A percentile compares a stretch with the other conserved stretches of the same genome.
phyloP scores from a whole-genome alignment of 1,140 invertebrate genomes.

The Coelopa frigida region DNA sequence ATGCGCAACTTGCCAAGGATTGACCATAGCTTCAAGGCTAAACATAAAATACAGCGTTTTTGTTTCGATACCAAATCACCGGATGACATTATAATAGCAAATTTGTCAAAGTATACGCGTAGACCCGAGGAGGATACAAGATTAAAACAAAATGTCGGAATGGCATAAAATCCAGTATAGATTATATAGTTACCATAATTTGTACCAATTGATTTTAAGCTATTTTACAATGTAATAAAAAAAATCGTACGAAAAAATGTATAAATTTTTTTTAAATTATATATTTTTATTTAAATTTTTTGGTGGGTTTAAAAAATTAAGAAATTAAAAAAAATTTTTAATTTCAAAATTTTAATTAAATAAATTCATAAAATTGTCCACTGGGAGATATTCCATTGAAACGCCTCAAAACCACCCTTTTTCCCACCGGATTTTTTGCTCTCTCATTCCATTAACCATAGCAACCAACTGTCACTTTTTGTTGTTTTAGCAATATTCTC shows the following conservation, averaged over 20 bases:
- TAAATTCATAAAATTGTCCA: no score
- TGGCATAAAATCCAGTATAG: no score
- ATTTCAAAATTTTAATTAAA: no score
- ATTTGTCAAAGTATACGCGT: slow-evolving; percentile 19
- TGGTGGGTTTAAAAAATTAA: no score
- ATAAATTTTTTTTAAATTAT: not conserved
- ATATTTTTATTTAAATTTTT: not conserved
- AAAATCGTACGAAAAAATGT: not conserved
- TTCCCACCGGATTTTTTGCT: slow-evolving; percentile 8
- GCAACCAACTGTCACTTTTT: no score
- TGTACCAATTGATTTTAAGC: not conserved
- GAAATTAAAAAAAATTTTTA: no score
- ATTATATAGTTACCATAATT: not conserved
- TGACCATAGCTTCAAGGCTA: slow-evolving; percentile 3
- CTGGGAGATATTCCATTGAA: no score
- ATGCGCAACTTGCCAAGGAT: not conserved
- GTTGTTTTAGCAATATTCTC: no score
- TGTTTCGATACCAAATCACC: slow-evolving; percentile 33
- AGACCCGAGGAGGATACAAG: not conserved
- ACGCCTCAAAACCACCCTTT: no score
- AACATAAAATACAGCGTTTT: slow-evolving; percentile 25
- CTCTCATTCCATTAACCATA: slow-evolving; percentile 6
- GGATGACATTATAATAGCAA: slow-evolving; percentile 30
- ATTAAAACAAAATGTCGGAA: not conserved
- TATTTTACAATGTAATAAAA: not conserved